Evolutionary conservation across 2,113 vertebrate genomes (phyloP).

Genomic region (Anarhynchus alexandrinus): DNA sequence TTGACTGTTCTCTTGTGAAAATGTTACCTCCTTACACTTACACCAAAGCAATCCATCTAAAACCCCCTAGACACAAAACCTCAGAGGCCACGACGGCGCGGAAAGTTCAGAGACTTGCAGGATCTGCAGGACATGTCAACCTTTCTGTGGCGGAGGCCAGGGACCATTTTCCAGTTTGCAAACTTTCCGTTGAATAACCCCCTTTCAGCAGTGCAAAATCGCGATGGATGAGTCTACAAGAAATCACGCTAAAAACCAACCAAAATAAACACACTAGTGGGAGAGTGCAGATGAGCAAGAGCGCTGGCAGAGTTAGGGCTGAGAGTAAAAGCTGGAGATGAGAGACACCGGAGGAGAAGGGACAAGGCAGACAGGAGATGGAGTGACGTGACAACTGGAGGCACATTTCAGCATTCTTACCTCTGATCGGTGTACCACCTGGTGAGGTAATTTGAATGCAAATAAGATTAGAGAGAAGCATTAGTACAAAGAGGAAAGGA

Average conservation of each 20-base stretch:
- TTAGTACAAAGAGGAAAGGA: constrained; percentile 87
- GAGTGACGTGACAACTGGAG: constrained; percentile 77
- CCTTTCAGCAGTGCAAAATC: constrained; percentile 60
- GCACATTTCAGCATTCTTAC: constrained; percentile 95
- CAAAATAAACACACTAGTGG: constrained; percentile 62
- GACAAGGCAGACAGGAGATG: constrained; percentile 76
- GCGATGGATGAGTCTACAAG: constrained; percentile 75
- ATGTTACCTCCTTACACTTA: constrained; percentile 29
- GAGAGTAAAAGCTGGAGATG: constrained; percentile 77
- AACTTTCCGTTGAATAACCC: constrained; percentile 60
- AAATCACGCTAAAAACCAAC: constrained; percentile 60
- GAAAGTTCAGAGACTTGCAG: neutral
- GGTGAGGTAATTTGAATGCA: constrained; percentile 99
- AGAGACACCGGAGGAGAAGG: constrained; percentile 71
- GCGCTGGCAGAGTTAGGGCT: constrained; percentile 62
- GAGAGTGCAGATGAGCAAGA: constrained; percentile 59
- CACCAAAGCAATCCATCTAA: neutral
- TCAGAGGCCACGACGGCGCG: neutral
- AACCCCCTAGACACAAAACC: neutral
- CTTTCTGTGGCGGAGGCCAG: neutral
- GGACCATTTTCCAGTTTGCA: constrained; percentile 21
- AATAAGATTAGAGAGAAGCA: constrained; percentile 97
- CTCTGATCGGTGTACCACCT: constrained; percentile 99
- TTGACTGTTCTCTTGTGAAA: constrained; percentile 62
- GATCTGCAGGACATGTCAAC: neutral